phyloP scores from a whole-genome alignment of 1,140 invertebrate species.

The Centruroides vittatus region DNA sequence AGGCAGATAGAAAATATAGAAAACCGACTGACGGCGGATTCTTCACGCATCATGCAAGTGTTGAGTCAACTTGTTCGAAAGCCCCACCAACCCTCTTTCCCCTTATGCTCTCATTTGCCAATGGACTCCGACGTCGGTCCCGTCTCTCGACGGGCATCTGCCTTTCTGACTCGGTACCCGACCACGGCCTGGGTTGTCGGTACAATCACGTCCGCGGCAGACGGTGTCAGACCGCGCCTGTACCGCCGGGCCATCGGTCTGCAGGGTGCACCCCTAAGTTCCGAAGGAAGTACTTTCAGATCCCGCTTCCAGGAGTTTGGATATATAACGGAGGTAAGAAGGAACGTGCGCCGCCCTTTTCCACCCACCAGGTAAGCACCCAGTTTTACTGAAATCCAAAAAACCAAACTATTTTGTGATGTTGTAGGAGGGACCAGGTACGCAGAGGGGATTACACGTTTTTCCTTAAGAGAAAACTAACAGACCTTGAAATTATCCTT shows the following conservation, averaged over 20 bases:
- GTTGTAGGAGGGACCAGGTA: too few relatives aligned
- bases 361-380: too few relatives aligned
- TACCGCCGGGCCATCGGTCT: constrained; percentile 11
- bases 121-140: background rate
- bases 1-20: constrained; percentile 11
- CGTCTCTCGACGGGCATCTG: background rate
- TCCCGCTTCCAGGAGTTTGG: too few relatives aligned
- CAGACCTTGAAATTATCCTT: too few relatives aligned
- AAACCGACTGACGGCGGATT: constrained; percentile 2
- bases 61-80: constrained; percentile 8
- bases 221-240: constrained; percentile 4
- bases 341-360: too few relatives aligned
- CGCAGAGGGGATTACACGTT: too few relatives aligned
- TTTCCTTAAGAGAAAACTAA: too few relatives aligned
- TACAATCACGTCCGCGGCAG: constrained; percentile 1
- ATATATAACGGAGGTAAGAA: too few relatives aligned
- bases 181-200: constrained; percentile 5
- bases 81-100: constrained; percentile 1
- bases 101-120: background rate
- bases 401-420: too few relatives aligned
- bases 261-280: background rate
- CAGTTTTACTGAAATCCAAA: too few relatives aligned
- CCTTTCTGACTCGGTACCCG: background rate
- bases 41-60: constrained; percentile 7
- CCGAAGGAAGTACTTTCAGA: too few relatives aligned